Conservation (phyloP, 1,140 invertebrate genomes). For the Macrocentrus cingulum region DNA sequence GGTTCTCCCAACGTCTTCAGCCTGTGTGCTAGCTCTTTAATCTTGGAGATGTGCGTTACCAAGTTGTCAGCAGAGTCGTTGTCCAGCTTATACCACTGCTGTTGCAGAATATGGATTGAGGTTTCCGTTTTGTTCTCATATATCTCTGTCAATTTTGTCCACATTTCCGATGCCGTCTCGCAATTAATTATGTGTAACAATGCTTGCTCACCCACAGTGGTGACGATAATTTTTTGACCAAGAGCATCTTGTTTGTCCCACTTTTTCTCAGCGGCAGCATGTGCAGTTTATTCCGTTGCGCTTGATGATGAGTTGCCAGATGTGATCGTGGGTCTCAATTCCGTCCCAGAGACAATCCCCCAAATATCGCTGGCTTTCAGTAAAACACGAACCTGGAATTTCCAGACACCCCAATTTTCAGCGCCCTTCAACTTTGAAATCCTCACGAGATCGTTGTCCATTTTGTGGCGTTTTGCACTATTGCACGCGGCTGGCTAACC, state of each 20-base stretch:
- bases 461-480: not conserved
- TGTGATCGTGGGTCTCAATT: not conserved
- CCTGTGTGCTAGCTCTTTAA: no score
- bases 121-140: conserved; percentile 30
- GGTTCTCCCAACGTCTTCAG: no score
- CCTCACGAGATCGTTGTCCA: conserved; percentile 8
- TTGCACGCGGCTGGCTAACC: conserved; percentile 20
- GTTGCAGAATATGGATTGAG: conserved; percentile 27
- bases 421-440: conserved; percentile 27
- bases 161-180: conserved; percentile 35
- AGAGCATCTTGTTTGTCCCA: conserved; percentile 29
- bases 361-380: conserved; percentile 24
- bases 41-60: conserved; percentile 32
- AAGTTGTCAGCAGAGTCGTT: conserved; percentile 30
- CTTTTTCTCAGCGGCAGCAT: not conserved
- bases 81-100: conserved; percentile 29
- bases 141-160: conserved; percentile 31
- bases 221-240: conserved; percentile 35
- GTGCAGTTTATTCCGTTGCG: not conserved
- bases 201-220: conserved; percentile 32
- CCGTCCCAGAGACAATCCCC: conserved; percentile 13
- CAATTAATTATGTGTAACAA: conserved; percentile 41
- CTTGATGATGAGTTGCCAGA: no score
- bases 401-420: conserved; percentile 31
- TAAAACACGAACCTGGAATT: conserved; percentile 30